Percentiles rank a stretch among this genome's conserved stretches.
Evolutionary conservation across 2,888 invertebrate species (phyloP).

Genomic region (Troides oblongomaculatus): DNA sequence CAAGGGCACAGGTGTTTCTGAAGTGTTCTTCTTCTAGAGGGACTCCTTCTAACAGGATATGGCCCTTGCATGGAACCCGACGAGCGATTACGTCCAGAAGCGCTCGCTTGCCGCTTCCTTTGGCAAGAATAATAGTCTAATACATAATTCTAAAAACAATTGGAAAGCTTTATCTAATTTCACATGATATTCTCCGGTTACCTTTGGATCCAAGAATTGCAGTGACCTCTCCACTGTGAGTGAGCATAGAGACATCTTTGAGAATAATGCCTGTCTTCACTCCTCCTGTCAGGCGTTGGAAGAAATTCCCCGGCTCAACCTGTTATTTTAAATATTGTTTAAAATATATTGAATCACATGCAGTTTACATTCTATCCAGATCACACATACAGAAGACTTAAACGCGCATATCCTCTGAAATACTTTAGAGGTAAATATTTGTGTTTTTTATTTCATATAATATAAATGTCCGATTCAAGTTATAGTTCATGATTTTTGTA

Average conservation of each 20-base stretch:
- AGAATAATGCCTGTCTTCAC: slow-evolving; percentile 92
- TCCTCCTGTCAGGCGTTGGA: slow-evolving; percentile 86
- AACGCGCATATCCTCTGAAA: slow-evolving; percentile 42
- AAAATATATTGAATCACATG: not conserved
- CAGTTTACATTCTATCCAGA: not conserved
- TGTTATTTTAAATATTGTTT: slow-evolving; percentile 44
- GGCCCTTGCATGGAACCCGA: slow-evolving; percentile 90
- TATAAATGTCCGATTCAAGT: too few relatives aligned
- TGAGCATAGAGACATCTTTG: slow-evolving; percentile 94
- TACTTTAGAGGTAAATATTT: not conserved
- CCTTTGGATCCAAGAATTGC: slow-evolving; percentile 96
- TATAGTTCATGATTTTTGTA: not conserved
- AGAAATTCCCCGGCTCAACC: slow-evolving; percentile 90
- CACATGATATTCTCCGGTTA: slow-evolving; percentile 39
- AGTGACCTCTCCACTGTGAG: slow-evolving; percentile 95
- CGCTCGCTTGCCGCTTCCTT: slow-evolving; percentile 96
- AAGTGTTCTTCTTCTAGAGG: slow-evolving; percentile 90
- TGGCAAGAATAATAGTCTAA: not conserved
- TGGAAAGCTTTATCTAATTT: too few relatives aligned
- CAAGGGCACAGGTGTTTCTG: slow-evolving; percentile 92
- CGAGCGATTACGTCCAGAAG: slow-evolving; percentile 94
- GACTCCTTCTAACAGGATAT: slow-evolving; percentile 93
- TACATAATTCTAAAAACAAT: not conserved
- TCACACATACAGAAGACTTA: slow-evolving; percentile 47
- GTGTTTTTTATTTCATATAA: too few relatives aligned